Percentiles rank a stretch among this genome's conserved stretches.
phyloP scores from a whole-genome alignment of 2,888 invertebrate species.

The Andrena bicolor region DNA sequence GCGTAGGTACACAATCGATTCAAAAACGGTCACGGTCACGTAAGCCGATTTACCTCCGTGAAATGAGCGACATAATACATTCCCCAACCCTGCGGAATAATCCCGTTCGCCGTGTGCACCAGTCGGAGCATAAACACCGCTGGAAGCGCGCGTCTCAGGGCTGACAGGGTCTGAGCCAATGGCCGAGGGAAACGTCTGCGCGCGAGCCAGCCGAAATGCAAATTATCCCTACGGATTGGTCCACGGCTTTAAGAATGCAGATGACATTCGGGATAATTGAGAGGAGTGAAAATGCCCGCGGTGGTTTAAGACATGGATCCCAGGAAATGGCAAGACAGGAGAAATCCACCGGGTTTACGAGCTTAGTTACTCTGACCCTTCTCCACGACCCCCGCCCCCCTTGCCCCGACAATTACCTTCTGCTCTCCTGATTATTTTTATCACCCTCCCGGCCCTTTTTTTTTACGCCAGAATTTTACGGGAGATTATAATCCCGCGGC shows the following conservation, averaged over 20 bases:
- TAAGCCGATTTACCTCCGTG: constrained; percentile 8
- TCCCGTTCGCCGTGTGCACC: neutral
- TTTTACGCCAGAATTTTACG: constrained; percentile 37
- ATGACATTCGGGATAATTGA: constrained; percentile 57
- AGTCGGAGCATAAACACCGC: constrained; percentile 4
- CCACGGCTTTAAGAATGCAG: constrained; percentile 41
- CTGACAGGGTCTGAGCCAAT: neutral
- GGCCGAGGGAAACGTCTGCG: constrained; percentile 6
- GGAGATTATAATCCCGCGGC: constrained; percentile 34
- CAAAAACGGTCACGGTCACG: neutral
- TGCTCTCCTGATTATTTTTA: constrained; percentile 49
- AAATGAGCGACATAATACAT: neutral
- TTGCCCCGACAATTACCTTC: constrained; percentile 28
- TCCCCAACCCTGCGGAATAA: neutral
- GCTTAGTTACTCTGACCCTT: neutral
- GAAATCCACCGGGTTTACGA: constrained; percentile 32
- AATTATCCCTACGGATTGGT: constrained; percentile 21
- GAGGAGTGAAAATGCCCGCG: constrained; percentile 38
- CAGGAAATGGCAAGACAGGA: constrained; percentile 16
- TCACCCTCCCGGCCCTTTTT: constrained; percentile 6
- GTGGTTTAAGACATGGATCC: constrained; percentile 30
- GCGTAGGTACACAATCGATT: constrained; percentile 2
- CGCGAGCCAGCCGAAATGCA: constrained; percentile 41
- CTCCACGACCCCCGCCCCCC: neutral
- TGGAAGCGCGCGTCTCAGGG: neutral